Conservation (phyloP, 2,113 vertebrate species). For the Struthidea cinerea region DNA sequence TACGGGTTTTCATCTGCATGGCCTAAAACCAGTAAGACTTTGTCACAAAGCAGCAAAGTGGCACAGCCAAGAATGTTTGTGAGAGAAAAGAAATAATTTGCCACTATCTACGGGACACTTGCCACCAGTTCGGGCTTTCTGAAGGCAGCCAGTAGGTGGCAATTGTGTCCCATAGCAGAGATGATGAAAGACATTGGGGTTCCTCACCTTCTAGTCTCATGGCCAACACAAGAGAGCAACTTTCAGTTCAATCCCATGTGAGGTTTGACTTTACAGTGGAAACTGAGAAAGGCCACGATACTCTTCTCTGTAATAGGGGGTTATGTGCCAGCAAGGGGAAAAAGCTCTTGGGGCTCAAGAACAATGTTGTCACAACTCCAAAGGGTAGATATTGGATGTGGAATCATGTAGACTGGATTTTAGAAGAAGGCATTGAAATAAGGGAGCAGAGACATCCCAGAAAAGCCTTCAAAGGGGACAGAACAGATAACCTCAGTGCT, state of each 20-base stretch:
- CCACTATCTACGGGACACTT: accelerated
- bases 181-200: not conserved
- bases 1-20: not conserved
- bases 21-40: not conserved
- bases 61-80: not conserved
- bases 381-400: not conserved
- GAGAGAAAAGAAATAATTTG: not conserved
- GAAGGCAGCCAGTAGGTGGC: conserved; percentile 43
- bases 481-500: not conserved
- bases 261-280: not conserved
- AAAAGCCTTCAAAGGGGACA: not conserved
- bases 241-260: not conserved
- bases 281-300: not conserved
- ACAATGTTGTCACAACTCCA: not conserved
- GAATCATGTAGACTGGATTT: not conserved
- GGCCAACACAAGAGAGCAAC: not conserved
- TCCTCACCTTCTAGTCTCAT: not conserved
- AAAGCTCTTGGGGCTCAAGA: not conserved
- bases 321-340: not conserved
- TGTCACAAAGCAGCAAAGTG: not conserved
- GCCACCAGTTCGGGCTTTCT: not conserved
- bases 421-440: not conserved
- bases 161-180: not conserved
- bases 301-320: not conserved
- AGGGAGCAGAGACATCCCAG: not conserved